Base-by-base conservation (phyloP, 2,113 vertebrate genomes). In the Planiliza haematocheilus region DNA sequence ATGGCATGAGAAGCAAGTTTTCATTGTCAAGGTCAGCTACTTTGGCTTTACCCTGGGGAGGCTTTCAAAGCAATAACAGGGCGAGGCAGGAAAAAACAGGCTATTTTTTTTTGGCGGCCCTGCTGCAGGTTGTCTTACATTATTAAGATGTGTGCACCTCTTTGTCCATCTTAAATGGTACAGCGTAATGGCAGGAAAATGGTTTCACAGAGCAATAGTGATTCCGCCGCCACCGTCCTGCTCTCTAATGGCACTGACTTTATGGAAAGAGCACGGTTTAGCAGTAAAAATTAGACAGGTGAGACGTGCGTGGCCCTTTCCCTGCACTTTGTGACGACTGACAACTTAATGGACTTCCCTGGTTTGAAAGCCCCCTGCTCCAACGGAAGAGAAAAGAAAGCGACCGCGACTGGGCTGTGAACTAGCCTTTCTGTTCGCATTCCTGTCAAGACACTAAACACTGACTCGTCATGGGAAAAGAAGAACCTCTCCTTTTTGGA, bases 321-420 rank as follows among this genome's bases (percentile, higher is more conserved):
- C 21, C 41, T 64, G 45, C 39, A 43, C 41, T 55, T 60, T 60
- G 41, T 24, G 7, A 72, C 72, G 58, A 41, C 81, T 70, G 83
- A 88, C 77, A 82, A 71, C 85, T 82, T 88, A 86, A 91, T 92
- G 88, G 81, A 83, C 85, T 84, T 90, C 39, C 36, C 52, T 75
- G 52, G 70, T 79, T 84, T 81, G 45, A 75, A 77, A 82, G 43
- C 62, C 16, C 13, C 39, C 14, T 42, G 60, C 18, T 1, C 51
- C 59, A 50, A 30, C 48, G 60, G 8, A 13, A 20, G 43, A 72
- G 38, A 13, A 55, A 48, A 62, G 48, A 21, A 30, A 65, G 45
- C 63, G 46, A 10, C 16, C 18, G 18, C 0, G 10, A 60, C 46
- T 52, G 30, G 13, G 67, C 51, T 34, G 39, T 56, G 63, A 89